Conservation (phyloP, 2,113 vertebrate species). For the Entelurus aequoreus region DNA sequence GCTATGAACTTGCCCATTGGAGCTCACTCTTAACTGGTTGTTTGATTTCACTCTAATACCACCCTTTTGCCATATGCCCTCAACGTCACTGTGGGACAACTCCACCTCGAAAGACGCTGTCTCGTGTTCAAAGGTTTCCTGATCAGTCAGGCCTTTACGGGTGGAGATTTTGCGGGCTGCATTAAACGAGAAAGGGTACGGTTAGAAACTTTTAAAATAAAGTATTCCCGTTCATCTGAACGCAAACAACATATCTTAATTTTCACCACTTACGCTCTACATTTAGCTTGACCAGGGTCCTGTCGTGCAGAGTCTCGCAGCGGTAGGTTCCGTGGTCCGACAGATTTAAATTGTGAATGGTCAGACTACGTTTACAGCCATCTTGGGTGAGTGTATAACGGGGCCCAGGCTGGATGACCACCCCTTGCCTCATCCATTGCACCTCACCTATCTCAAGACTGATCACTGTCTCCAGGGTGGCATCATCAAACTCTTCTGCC, state of each 20-base stretch:
- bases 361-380: constrained; percentile 71
- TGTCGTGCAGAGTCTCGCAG: constrained; percentile 88
- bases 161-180: constrained; percentile 82
- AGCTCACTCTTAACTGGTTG: constrained; percentile 72
- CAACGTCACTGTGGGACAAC: constrained; percentile 81
- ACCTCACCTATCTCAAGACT: constrained; percentile 78
- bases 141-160: constrained; percentile 71
- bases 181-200: constrained; percentile 9
- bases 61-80: constrained; percentile 83
- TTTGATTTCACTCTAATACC: constrained; percentile 83
- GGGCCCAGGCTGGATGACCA: constrained; percentile 79
- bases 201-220: neutral
- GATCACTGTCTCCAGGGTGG: constrained; percentile 83
- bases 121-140: constrained; percentile 81
- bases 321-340: constrained; percentile 85
- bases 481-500: constrained; percentile 79
- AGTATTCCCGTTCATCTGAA: neutral
- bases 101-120: constrained; percentile 85
- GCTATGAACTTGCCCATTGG: constrained; percentile 70
- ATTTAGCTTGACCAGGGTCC: constrained; percentile 85
- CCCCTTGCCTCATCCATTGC: constrained; percentile 85
- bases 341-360: constrained; percentile 70
- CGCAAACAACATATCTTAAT: neutral
- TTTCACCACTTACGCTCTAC: constrained; percentile 81
- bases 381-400: constrained; percentile 70